Conservation (phyloP, 2,113 vertebrate species). For the Pampusana beccarii region DNA sequence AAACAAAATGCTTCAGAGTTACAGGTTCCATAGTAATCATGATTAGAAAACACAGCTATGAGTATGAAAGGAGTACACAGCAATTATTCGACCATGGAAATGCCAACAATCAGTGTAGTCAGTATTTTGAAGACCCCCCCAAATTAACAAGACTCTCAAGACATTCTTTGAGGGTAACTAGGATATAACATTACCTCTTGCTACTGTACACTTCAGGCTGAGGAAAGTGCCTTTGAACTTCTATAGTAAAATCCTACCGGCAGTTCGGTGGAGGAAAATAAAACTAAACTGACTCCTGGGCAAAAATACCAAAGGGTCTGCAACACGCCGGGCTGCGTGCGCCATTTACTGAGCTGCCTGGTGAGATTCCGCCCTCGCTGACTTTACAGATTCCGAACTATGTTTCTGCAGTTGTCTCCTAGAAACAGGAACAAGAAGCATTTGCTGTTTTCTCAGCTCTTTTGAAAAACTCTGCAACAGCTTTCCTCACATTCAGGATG, state of each 20-base stretch:
- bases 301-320: slow-evolving; percentile 27
- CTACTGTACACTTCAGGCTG: neutral
- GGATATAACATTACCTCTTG: neutral
- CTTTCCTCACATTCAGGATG: neutral
- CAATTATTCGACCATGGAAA: neutral
- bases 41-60: neutral
- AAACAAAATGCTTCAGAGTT: neutral
- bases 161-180: neutral
- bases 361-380: slow-evolving; percentile 31
- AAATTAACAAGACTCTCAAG: neutral
- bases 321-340: neutral
- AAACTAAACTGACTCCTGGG: neutral
- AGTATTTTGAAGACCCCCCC: neutral
- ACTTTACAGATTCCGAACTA: slow-evolving; percentile 52
- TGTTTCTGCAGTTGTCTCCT: slow-evolving; percentile 64
- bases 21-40: neutral
- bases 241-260: neutral
- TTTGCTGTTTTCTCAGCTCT: slow-evolving; percentile 50
- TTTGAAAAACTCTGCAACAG: slow-evolving; percentile 10
- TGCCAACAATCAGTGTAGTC: neutral
- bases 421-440: slow-evolving; percentile 55
- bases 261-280: neutral
- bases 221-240: neutral
- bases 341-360: slow-evolving; percentile 29
- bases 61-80: neutral